Base-by-base conservation (phyloP, 2,888 invertebrate genomes). In the Phortica okadai region DNA sequence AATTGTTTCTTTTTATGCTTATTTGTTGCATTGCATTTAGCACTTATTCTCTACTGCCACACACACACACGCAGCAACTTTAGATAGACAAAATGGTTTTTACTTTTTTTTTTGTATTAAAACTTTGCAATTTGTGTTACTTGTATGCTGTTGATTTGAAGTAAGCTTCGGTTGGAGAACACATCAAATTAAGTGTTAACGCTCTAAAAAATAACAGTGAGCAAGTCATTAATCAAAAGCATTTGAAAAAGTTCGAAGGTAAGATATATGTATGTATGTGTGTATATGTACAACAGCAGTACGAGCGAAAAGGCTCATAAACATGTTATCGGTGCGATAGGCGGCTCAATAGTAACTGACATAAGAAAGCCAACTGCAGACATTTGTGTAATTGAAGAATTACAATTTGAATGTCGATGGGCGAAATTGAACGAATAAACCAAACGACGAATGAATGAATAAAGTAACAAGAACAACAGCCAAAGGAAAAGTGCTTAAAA, bases 371-470 rank as follows among this genome's bases (percentile, higher is more conserved):
- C 86, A 78, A 77, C 79, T 44, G 58, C 64, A 59, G 59, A 78
- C 81, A 80, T 79, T 83, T 81, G 79, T 81, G 80, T 85, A 87
- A 87, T 88, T 87, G 88, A 87, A 82, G 88, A 87, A 84, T 85
- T 85, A 86, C 88, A 80, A 79, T 85, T 86, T 83, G 88, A 85
- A 76, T 81, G 81, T 79, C 79, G 76, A 25, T 80, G 78, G 74
- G 44, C 33, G 67, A 78, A 74, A 81, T 77, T 70, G 73, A 70
- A 77, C 72, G 67, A 42, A 64, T 64, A 33, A 33, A 33, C 33
- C 33, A 33, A 33, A 33, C 33, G 33, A 33, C 79, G 78, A 78
- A 76, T 66, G 76, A 80, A 80, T 76, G 78, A 78, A 78, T 74
- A 76, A 82, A 79, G 73, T 84, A 88, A 85, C 85, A 85, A 86